Conservation (phyloP, 2,113 vertebrate species). For the Nyctibius bracteatus region DNA sequence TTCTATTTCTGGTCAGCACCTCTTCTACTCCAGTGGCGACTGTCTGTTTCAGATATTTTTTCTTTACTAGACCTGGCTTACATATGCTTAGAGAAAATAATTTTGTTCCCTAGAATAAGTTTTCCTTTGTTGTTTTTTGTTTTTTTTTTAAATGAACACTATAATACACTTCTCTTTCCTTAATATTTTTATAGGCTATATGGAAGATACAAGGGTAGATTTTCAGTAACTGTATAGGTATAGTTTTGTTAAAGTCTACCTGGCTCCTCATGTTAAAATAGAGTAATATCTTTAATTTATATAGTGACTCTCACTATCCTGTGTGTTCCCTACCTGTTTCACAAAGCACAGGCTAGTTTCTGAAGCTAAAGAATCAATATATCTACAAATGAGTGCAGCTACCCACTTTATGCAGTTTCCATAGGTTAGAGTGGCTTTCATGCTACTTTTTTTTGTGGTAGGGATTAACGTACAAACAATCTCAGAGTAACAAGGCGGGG, state of each 20-base stretch:
- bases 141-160: neutral
- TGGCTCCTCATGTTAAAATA: neutral
- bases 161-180: neutral
- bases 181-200: neutral
- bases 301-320: neutral
- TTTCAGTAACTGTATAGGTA: neutral
- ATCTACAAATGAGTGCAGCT: neutral
- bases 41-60: neutral
- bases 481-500: neutral
- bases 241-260: neutral
- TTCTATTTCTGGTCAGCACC: neutral
- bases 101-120: neutral
- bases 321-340: neutral
- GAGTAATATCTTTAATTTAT: neutral
- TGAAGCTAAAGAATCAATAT: neutral
- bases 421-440: neutral
- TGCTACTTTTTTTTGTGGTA: neutral
- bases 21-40: neutral
- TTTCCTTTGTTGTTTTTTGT: neutral
- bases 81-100: neutral
- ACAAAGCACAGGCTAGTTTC: neutral
- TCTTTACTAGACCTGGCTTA: neutral
- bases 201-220: neutral
- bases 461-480: neutral
- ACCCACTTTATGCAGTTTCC: neutral